A percentile compares a stretch with the other conserved stretches of the same genome.
These are phyloP conservation scores for Gymnoscelis rufifasciata DNA, from an alignment of 2,888 invertebrate genomes.

Conservation along the genomic window DNA sequence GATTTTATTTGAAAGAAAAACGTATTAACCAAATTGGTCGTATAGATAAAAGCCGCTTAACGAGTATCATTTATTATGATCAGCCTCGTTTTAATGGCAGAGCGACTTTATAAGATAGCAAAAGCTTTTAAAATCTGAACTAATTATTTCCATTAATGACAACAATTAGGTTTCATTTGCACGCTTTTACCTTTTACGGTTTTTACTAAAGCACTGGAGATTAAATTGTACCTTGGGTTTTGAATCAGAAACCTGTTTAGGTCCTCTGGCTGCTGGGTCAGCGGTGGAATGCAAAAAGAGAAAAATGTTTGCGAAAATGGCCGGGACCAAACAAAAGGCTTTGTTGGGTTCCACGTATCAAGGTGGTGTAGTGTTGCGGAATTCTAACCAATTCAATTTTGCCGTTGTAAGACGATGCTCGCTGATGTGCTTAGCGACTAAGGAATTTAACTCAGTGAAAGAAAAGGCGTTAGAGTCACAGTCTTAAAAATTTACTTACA, in stretches of 20 bases:
- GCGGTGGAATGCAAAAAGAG: constrained; percentile 68
- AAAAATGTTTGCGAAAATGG: constrained; percentile 58
- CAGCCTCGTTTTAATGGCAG: constrained; percentile 1
- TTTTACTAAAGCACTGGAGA: constrained; percentile 14
- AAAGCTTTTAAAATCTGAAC: constrained; percentile 7
- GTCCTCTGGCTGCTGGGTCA: constrained; percentile 59
- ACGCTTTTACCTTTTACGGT: constrained; percentile 5
- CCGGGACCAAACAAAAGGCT: constrained; percentile 69
- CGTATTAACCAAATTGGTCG: background rate
- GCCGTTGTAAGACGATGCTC: constrained; percentile 57
- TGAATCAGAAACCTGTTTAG: constrained; percentile 57
- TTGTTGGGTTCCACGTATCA: constrained; percentile 75
- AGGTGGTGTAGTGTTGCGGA: constrained; percentile 63
- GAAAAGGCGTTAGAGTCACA: no score
- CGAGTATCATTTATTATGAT: constrained; percentile 1
- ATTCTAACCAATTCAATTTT: constrained; percentile 66
- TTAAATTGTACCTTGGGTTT: constrained; percentile 41
- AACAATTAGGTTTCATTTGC: constrained; percentile 7
- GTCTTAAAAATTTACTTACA: no score
- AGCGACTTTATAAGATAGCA: constrained; percentile 3
- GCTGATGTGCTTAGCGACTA: no score
- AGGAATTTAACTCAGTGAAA: no score
- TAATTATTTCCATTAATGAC: constrained; percentile 14
- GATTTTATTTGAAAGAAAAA: background rate
- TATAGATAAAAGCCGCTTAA: background rate